Conservation (phyloP, 64 coral and sea anemone genomes). For the Dendrophyllia cribrosa region DNA sequence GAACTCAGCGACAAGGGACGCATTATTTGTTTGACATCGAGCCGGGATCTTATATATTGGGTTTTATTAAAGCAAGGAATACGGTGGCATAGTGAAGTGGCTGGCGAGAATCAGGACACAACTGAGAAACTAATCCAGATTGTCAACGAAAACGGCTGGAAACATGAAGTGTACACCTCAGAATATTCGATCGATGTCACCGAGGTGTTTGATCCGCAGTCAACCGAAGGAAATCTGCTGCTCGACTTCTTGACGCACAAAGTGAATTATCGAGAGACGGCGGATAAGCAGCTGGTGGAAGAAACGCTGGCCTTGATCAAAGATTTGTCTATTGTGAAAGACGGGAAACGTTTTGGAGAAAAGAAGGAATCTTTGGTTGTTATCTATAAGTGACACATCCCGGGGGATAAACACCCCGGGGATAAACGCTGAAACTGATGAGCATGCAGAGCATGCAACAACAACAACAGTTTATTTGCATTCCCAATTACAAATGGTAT, state of each 20-base stretch:
- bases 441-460: too few species aligned
- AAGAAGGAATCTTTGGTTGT: not conserved
- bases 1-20: not conserved
- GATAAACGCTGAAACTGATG: too few species aligned
- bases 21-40: not conserved
- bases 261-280: slow-evolving; percentile 12
- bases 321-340: not conserved
- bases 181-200: slow-evolving; percentile 47
- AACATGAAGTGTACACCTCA: not conserved
- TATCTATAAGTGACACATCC: not conserved
- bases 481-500: too few species aligned
- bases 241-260: slow-evolving; percentile 53
- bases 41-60: not conserved
- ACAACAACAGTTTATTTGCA: too few species aligned
- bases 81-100: not conserved
- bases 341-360: not conserved
- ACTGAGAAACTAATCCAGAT: slow-evolving; percentile 4
- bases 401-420: too few species aligned
- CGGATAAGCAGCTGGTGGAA: slow-evolving; percentile 23
- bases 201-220: slow-evolving; percentile 30
- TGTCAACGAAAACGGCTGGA: slow-evolving; percentile 45
- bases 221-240: slow-evolving; percentile 26
- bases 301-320: not conserved
- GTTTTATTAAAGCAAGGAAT: not conserved
- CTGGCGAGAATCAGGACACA: not conserved